Conservation (phyloP, 30 jellyfish, hydroid and myxozoan genomes). For the Aurelia sp. region DNA sequence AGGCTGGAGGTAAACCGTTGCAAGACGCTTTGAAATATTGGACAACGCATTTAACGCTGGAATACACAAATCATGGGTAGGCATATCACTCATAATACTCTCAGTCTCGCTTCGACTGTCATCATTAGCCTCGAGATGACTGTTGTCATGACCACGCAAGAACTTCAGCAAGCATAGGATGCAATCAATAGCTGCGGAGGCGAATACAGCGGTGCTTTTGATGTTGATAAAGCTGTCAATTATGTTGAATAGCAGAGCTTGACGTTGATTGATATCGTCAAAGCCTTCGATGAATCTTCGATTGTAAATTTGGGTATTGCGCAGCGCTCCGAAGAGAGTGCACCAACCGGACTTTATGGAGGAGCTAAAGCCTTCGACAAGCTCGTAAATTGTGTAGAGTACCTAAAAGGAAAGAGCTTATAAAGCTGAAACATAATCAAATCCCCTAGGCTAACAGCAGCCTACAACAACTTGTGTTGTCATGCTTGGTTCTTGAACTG, state of each 20-base stretch:
- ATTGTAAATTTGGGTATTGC: conserved; percentile 85
- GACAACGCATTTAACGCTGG: conserved; percentile 85
- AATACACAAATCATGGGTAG: conserved; percentile 77
- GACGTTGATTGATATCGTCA: conserved; percentile 94
- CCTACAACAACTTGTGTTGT: no score
- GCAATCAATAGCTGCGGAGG: conserved; percentile 95
- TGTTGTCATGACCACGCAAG: conserved; percentile 70
- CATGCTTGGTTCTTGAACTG: no score
- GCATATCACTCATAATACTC: conserved; percentile 66
- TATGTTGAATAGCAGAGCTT: conserved; percentile 83
- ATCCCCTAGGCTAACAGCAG: no score
- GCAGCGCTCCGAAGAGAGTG: conserved; percentile 90
- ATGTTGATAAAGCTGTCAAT: conserved; percentile 81
- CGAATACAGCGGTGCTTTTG: conserved; percentile 89
- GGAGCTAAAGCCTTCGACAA: conserved; percentile 93
- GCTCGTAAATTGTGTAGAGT: conserved; percentile 94
- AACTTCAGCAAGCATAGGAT: conserved; percentile 83
- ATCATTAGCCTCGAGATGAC: conserved; percentile 51
- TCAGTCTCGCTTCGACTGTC: conserved; percentile 86
- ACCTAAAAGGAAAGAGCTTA: conserved; percentile 51
- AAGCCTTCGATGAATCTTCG: conserved; percentile 85
- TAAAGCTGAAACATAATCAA: no score
- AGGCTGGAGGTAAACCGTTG: conserved; percentile 92
- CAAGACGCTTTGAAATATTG: conserved; percentile 88
- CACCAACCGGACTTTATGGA: conserved; percentile 99